Conservation (phyloP, 2,797 vertebrate species). For the Sebastes ruberrimus region DNA sequence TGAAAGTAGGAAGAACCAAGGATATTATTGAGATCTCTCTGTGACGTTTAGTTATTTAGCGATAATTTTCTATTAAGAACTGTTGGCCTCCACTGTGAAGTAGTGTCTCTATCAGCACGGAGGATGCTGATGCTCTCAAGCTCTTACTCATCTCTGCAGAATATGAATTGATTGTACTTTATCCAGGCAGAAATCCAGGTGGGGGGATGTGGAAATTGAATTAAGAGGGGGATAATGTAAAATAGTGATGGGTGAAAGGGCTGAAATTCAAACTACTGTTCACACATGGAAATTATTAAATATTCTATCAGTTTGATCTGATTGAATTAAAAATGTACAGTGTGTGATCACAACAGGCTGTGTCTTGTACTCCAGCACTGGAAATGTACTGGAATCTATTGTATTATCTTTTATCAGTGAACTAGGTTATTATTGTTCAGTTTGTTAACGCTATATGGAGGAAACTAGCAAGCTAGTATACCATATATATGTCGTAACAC, state of each 20-base stretch:
- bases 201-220: constrained; percentile 15
- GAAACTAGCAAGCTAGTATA: background rate
- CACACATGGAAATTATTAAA: background rate
- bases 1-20: constrained; percentile 23
- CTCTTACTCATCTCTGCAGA: constrained; percentile 48
- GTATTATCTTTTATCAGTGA: background rate
- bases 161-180: constrained; percentile 54
- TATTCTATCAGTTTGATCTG: background rate
- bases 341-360: background rate
- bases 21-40: constrained; percentile 38
- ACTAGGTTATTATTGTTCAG: background rate
- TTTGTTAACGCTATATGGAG: background rate
- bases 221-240: constrained; percentile 5
- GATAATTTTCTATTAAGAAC: constrained; percentile 52
- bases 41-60: constrained; percentile 36
- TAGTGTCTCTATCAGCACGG: constrained; percentile 36
- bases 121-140: constrained; percentile 27
- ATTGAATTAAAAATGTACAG: background rate
- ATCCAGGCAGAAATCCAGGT: constrained; percentile 41
- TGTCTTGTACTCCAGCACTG: background rate
- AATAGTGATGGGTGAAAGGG: background rate
- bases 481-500: background rate
- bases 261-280: background rate
- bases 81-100: constrained; percentile 52
- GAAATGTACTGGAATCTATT: background rate